These are phyloP conservation scores for Channallabes apus DNA, from an alignment of 2,797 vertebrate species.

Conservation along the genomic window DNA sequence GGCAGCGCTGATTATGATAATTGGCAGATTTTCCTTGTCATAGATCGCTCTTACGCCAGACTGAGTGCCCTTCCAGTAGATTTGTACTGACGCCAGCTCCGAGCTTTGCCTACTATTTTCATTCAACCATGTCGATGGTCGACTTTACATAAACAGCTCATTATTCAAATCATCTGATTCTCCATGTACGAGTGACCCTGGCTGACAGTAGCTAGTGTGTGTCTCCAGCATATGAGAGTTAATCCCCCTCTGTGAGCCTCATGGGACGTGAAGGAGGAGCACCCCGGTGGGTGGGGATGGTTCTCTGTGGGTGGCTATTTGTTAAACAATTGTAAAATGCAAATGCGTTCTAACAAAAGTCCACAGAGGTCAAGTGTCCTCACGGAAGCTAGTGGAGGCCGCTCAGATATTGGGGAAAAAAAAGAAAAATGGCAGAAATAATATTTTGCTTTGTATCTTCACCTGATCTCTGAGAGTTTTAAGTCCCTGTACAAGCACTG, in stretches of 20 bases:
- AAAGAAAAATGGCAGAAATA: background rate
- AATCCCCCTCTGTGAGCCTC: slow-evolving; percentile 29
- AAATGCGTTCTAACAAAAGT: slow-evolving; percentile 72
- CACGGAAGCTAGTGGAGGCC: slow-evolving; percentile 43
- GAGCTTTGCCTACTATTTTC: slow-evolving; percentile 18
- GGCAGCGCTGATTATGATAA: background rate
- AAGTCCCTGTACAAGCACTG: background rate
- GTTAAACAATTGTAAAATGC: slow-evolving; percentile 76
- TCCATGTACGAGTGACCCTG: slow-evolving; percentile 37
- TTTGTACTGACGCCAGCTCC: slow-evolving; percentile 17
- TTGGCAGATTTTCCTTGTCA: background rate
- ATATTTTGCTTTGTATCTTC: background rate
- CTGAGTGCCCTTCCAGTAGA: slow-evolving; percentile 6
- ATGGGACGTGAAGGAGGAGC: slow-evolving; percentile 50
- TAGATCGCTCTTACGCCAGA: background rate
- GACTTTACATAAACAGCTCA: slow-evolving; percentile 42
- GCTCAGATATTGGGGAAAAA: slow-evolving; percentile 24
- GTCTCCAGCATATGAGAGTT: slow-evolving; percentile 14
- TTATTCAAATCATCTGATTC: slow-evolving; percentile 37
- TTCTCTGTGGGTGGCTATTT: slow-evolving; percentile 70
- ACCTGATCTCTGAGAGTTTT: background rate
- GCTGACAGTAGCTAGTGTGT: slow-evolving; percentile 21
- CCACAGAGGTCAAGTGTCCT: slow-evolving; percentile 63
- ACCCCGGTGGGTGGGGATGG: slow-evolving; percentile 66
- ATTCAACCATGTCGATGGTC: slow-evolving; percentile 33